Evolutionary conservation across 2,888 invertebrate genomes (phyloP), one percentile per base, ranked within the genome.

Genomic region (Apeira syringaria): DNA sequence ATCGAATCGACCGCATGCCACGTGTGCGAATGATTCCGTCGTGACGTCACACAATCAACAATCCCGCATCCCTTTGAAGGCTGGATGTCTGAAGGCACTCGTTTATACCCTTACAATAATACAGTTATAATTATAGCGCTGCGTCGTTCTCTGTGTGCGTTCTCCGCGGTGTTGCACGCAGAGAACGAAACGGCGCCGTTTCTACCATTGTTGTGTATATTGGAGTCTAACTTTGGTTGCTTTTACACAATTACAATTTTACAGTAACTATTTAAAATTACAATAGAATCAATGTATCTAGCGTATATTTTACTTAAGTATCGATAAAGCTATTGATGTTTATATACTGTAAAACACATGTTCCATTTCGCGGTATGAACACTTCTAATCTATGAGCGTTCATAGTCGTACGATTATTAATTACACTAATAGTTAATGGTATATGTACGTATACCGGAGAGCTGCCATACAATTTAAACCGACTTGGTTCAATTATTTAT

Each of bases 81-180:
- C 88, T 87, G 86, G 86, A 85, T 79, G 82, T 80, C 72, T 77
- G 79, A 88, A 88, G 88, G 88, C 88, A 88, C 88, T 88, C 77
- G 85, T 84, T 85, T 72, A 77, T 79, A 85, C 83, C 82, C 80
- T 74, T 74, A 74, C 47, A 78, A 68, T 77, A 80, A 33, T 70
- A n/a, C n/a, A 64, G 68, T 67, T 78, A 59, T 56, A 52, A 49
- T 59, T 59, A 57, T 50, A 54, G 64, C 62, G 62, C 61, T 51
- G 54, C 53, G 39, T 38, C 37, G 45, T 29, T 31, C 37, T 38
- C 45, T 33, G 36, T 47, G 15, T 15, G 15, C 15, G n/a, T n/a
- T n/a, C n/a, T n/a, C n/a, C n/a, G n/a, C n/a, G n/a, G n/a, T n/a
- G 40, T 40, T 36, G 53, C 35, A 17, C 17, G 4, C n/a, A n/a